phyloP scores from a whole-genome alignment of 1,140 invertebrate genomes.

The Panagrolaimus sp. region DNA sequence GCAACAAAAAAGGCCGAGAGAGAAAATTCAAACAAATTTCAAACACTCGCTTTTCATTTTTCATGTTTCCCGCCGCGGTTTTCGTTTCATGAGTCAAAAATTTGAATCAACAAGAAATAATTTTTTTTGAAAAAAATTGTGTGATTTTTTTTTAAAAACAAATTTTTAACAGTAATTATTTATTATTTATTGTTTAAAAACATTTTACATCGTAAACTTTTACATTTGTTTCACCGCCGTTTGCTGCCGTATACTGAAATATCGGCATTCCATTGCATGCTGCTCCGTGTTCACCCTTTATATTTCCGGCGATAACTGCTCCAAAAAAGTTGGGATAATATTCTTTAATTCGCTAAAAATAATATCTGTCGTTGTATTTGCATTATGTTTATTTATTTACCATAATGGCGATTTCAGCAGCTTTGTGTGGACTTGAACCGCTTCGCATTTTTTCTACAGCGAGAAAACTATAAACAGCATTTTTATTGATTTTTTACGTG shows the following conservation, averaged over 20 bases:
- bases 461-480: constrained; percentile 67
- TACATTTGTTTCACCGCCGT: not conserved
- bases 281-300: constrained; percentile 42
- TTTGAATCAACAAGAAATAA: too few relatives aligned
- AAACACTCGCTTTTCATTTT: too few relatives aligned
- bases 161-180: too few relatives aligned
- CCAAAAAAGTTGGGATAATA: constrained; percentile 55
- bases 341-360: constrained; percentile 29
- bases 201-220: constrained; percentile 14
- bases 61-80: too few relatives aligned
- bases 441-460: constrained; percentile 80
- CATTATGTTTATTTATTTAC: too few relatives aligned
- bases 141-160: not conserved
- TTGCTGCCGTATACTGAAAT: constrained; percentile 38
- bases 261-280: constrained; percentile 44
- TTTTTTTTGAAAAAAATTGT: not conserved
- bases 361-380: too few relatives aligned
- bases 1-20: too few relatives aligned
- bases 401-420: constrained; percentile 46
- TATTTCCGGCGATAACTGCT: constrained; percentile 45
- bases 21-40: too few relatives aligned
- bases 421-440: constrained; percentile 67
- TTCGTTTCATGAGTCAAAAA: too few relatives aligned
- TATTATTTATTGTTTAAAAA: not conserved
- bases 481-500: not conserved